A percentile compares a stretch with the other conserved stretches of the same genome.
Conservation (phyloP, 2,888 invertebrate species). For the Erebia ligea region DNA sequence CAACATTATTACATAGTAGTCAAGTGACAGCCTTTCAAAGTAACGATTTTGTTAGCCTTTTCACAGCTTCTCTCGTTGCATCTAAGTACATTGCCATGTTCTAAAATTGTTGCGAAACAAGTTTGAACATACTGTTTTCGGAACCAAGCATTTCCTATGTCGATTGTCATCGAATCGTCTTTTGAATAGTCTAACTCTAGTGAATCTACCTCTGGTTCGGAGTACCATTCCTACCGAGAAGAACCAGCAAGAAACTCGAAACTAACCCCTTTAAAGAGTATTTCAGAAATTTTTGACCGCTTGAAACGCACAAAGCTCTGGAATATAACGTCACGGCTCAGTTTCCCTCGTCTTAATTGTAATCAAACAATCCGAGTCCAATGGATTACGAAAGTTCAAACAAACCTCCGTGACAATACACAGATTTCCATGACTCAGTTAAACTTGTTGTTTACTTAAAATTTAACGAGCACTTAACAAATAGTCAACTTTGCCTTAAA, state of each 20-base stretch:
- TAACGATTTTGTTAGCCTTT: not conserved
- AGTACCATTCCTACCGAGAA: no score
- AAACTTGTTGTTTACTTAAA: slow-evolving; percentile 30
- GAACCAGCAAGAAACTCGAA: no score
- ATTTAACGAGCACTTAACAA: slow-evolving; percentile 36
- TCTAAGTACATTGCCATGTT: not conserved
- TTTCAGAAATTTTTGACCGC: not conserved
- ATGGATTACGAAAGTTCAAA: slow-evolving; percentile 21
- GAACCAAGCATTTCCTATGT: no score
- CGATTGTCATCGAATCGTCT: no score
- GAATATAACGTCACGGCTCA: slow-evolving; percentile 4
- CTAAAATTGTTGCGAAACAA: no score
- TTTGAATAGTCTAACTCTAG: no score
- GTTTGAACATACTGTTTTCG: no score
- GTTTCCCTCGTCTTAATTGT: not conserved
- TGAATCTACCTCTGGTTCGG: no score
- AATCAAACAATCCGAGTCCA: slow-evolving; percentile 17
- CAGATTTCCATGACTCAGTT: slow-evolving; percentile 16
- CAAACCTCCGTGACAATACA: slow-evolving; percentile 18
- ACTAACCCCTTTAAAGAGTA: not conserved
- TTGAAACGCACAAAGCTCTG: not conserved
- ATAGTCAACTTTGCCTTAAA: slow-evolving; percentile 24
- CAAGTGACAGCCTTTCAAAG: not conserved
- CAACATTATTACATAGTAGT: not conserved
- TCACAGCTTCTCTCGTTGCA: not conserved